Base-by-base conservation (phyloP, 2,113 vertebrate genomes). In the Arothron firmamentum region DNA sequence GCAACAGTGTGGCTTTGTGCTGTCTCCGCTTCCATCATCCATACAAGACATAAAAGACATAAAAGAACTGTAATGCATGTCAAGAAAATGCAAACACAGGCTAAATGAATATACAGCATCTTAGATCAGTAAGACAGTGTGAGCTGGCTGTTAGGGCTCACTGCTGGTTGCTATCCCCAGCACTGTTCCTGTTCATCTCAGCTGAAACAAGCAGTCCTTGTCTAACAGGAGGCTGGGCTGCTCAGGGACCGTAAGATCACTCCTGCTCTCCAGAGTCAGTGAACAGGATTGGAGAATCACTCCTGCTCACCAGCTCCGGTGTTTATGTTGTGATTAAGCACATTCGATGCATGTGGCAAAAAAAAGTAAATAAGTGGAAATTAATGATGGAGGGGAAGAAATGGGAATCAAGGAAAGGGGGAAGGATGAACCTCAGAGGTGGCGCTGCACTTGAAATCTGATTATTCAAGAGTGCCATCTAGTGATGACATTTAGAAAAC, bases 381-480 rank as follows among this genome's bases (percentile, higher is more conserved):
- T 7, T 46, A 49, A 43, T 38, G 62, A 72, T 54, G 34, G 54
- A 18, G 50, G 43, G 18, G 45, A 46, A 46, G 17, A 59, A 20
- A 10, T 34, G 41, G 60, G 56, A 31, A 55, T 72, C 52, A 49
- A 72, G 5, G 20, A 64, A 65, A 18, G 41, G 48, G n/a, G 20
- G 50, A 58, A 18, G 38, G 46, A 34, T 14, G 31, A 62, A 48
- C 19, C 21, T 51, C 18, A 31, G 21, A 23, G 41, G 51, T 13
- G 3, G 16, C 1, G 5, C 25, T 52, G 15, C 23, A n/a, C 6
- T n/a, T 58, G 23, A 6, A 57, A 5, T 71, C 51, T 16, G 21
- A 59, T 65, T 74, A 65, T 72, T 82, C 67, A 88, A 87, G 47
- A 88, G 52, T 83, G 82, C 84, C 87, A 85, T 77, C 84, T 88